phyloP scores from a whole-genome alignment of 2,797 vertebrate genomes.

The Pangasius krempfi region DNA sequence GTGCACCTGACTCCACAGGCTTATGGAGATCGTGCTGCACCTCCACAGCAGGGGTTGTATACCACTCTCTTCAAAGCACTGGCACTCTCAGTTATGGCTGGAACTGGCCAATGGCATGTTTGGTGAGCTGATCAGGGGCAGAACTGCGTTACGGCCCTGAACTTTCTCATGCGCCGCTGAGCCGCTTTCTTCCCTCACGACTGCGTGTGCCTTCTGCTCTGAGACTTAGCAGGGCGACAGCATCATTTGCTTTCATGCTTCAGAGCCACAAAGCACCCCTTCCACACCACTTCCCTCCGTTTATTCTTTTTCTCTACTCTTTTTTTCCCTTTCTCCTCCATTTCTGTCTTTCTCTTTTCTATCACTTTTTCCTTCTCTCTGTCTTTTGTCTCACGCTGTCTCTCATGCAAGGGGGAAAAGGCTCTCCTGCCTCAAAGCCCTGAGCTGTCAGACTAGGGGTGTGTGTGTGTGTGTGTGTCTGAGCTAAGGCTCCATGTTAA shows the following conservation, averaged over 20 bases:
- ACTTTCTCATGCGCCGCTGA: slow-evolving; percentile 40
- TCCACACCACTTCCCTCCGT: slow-evolving; percentile 22
- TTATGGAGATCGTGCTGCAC: slow-evolving; percentile 43
- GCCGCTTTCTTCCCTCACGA: slow-evolving; percentile 51
- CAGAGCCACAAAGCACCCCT: slow-evolving; percentile 63
- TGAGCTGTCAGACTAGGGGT: slow-evolving; percentile 56
- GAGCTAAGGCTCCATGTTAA: slow-evolving; percentile 51
- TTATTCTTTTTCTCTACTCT: slow-evolving; percentile 47
- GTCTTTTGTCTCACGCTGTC: slow-evolving; percentile 65
- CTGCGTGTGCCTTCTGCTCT: slow-evolving; percentile 70
- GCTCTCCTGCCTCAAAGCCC: slow-evolving; percentile 53
- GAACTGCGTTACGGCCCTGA: slow-evolving; percentile 24
- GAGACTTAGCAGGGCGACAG: slow-evolving; percentile 65
- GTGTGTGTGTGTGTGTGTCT: slow-evolving; percentile 44
- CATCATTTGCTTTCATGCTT: slow-evolving; percentile 68
- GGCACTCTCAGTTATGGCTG: slow-evolving; percentile 12
- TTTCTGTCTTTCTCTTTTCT: slow-evolving; percentile 18
- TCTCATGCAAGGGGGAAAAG: slow-evolving; percentile 32
- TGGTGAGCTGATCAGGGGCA: slow-evolving; percentile 34
- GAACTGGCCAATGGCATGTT: slow-evolving; percentile 32
- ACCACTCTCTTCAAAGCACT: slow-evolving; percentile 17
- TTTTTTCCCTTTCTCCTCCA: slow-evolving; percentile 13
- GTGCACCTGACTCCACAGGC: slow-evolving; percentile 47
- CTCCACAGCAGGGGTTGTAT: slow-evolving; percentile 34
- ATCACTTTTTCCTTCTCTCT: slow-evolving; percentile 10